Conservation (phyloP, 1,140 invertebrate species). For the Carcinoscorpius rotundicauda region DNA sequence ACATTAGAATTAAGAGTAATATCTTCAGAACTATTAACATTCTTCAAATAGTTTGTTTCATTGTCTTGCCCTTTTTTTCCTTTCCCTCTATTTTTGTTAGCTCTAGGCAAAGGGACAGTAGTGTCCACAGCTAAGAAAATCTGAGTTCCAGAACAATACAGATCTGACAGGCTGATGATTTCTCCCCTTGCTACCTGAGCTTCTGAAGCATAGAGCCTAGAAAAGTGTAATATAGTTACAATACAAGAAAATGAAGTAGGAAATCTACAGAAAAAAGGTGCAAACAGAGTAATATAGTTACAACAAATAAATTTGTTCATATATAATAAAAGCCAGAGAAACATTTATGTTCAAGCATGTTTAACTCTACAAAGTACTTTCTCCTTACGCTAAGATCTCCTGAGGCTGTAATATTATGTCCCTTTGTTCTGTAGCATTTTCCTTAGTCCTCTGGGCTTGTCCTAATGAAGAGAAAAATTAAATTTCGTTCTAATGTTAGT, state of each 20-base stretch:
- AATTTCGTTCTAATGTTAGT: no score
- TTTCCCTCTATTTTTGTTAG: no score
- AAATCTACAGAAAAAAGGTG: no score
- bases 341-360: no score
- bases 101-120: conserved; percentile 41
- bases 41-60: conserved; percentile 12
- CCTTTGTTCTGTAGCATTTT: conserved; percentile 18
- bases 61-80: neutral
- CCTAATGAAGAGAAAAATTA: no score
- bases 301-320: no score
- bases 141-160: conserved; percentile 45
- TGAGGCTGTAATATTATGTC: conserved; percentile 38
- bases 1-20: conserved; percentile 10
- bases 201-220: conserved; percentile 44
- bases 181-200: conserved; percentile 42
- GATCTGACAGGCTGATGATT: conserved; percentile 41
- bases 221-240: conserved; percentile 13
- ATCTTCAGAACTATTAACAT: conserved; percentile 27
- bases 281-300: no score
- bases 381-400: conserved; percentile 41
- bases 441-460: no score
- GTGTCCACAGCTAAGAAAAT: conserved; percentile 49
- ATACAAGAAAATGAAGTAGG: neutral
- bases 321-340: no score
- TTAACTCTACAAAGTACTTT: conserved; percentile 7